Conservation (phyloP, 2,113 vertebrate species). For the Arvicanthis niloticus region DNA sequence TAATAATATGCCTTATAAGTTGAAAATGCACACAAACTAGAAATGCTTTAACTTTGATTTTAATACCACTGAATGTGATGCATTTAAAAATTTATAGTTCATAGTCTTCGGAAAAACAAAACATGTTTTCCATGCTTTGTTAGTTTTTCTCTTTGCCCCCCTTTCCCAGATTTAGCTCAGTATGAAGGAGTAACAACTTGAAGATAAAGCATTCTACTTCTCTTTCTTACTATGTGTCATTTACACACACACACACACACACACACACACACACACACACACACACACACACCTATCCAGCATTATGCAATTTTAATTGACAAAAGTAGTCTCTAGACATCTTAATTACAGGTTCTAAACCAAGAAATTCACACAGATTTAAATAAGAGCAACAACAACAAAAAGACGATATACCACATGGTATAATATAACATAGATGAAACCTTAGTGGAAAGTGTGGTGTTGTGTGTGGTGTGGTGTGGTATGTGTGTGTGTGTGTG, state of each 20-base stretch:
- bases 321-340: not conserved
- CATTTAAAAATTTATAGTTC: not conserved
- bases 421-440: not conserved
- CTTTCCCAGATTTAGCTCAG: not conserved
- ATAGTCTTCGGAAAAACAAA: not conserved
- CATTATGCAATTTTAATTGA: not conserved
- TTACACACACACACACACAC: not conserved
- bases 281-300: not conserved
- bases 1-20: not conserved
- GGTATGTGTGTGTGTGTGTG: not conserved
- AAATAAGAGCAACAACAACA: not conserved
- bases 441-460: not conserved
- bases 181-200: not conserved
- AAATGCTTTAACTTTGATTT: not conserved
- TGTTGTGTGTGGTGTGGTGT: not conserved
- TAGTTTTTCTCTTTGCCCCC: not conserved
- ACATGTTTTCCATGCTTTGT: not conserved
- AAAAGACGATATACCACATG: not conserved
- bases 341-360: not conserved
- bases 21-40: not conserved
- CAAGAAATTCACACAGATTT: not conserved
- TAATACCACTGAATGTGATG: not conserved
- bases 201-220: not conserved
- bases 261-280: not conserved
- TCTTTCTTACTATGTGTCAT: not conserved